phyloP scores from a whole-genome alignment of 1,140 invertebrate species.

The Macrosteles quadrilineatus region DNA sequence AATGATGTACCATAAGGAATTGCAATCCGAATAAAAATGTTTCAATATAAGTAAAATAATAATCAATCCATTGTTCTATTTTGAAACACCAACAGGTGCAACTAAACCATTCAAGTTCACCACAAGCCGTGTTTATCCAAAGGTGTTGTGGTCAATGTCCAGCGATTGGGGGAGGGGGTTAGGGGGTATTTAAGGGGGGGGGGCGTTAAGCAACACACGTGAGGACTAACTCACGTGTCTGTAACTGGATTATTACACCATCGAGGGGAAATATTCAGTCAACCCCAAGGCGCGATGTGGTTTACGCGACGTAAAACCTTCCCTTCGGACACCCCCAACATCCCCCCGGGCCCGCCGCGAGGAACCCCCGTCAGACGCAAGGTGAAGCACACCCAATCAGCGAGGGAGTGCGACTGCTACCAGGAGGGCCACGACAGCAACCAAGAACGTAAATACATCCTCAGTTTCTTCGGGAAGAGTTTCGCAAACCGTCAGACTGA shows the following conservation, averaged over 20 bases:
- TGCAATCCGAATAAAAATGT: too few species aligned
- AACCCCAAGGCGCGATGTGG: not conserved
- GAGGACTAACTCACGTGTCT: not conserved
- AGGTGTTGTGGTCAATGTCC: too few species aligned
- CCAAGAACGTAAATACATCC: slow-evolving; percentile 5
- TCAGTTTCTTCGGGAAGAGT: not conserved
- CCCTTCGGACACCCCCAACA: not conserved
- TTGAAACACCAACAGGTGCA: too few species aligned
- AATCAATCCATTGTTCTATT: too few species aligned
- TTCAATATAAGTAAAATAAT: too few species aligned
- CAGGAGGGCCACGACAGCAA: not conserved
- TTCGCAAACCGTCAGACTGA: not conserved
- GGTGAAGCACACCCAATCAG: slow-evolving; percentile 9
- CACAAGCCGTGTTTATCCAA: too few species aligned
- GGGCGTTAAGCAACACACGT: too few species aligned
- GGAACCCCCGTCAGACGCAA: not conserved
- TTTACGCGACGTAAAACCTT: not conserved
- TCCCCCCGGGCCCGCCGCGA: not conserved
- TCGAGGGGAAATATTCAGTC: not conserved
- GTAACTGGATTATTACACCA: not conserved
- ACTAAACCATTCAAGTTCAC: too few species aligned
- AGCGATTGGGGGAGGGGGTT: too few species aligned
- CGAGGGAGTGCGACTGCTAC: slow-evolving; percentile 2
- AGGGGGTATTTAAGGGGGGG: too few species aligned
- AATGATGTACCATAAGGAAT: too few species aligned